Evolutionary conservation across 2,113 vertebrate genomes (phyloP).

Genomic region (Syrrhaptes paradoxus): DNA sequence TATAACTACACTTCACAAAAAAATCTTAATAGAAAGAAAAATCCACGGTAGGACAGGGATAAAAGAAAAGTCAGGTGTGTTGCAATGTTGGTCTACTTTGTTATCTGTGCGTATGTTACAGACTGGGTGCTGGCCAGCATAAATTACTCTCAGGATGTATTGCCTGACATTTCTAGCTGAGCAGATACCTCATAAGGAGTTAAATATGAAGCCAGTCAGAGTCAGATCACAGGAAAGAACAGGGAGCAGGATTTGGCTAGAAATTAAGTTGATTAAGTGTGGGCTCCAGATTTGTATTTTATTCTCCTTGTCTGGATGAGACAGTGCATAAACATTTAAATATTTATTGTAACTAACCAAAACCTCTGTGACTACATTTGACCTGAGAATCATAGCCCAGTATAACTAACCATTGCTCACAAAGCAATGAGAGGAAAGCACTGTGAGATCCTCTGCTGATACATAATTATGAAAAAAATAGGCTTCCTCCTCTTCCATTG

Average conservation of each 20-base stretch:
- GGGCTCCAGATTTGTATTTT: not conserved
- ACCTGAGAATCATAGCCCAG: not conserved
- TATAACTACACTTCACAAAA: not conserved
- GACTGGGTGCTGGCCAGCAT: not conserved
- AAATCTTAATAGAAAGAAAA: not conserved
- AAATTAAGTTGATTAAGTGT: not conserved
- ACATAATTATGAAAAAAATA: not conserved
- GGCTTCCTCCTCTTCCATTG: not conserved
- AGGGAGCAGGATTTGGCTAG: not conserved
- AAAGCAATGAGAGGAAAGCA: not conserved
- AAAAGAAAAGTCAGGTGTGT: not conserved
- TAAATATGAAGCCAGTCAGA: not conserved
- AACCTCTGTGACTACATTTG: not conserved
- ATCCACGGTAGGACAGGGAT: not conserved
- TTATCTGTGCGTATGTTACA: not conserved
- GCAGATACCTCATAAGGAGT: not conserved
- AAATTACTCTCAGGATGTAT: not conserved
- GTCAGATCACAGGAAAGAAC: not conserved
- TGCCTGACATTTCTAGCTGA: not conserved
- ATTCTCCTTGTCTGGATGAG: not conserved
- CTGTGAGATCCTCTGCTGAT: not conserved
- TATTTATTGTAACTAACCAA: not conserved
- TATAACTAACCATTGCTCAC: rapidly evolving
- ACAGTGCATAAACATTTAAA: not conserved
- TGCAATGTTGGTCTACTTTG: not conserved